Base-by-base conservation (phyloP, 2,888 invertebrate genomes). In the Ochropacha duplaris region DNA sequence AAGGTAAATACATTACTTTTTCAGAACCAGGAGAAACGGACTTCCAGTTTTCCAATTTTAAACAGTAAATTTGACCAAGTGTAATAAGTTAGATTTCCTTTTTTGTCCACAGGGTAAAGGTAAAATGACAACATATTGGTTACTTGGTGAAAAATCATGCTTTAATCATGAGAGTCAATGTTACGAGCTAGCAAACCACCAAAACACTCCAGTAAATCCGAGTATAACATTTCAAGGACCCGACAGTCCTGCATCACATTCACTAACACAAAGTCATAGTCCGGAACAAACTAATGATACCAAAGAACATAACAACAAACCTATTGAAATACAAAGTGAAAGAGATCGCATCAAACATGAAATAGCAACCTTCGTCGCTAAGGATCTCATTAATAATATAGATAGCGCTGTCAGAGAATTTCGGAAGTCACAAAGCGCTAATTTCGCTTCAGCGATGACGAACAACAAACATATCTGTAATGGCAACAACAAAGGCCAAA, bases 41-140 rank as follows among this genome's bases (percentile, higher is more conserved):
- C 5, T 4, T 26, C 5, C 26, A n/a, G n/a, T n/a, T n/a, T n/a
- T n/a, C n/a, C 8, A 6, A 6, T 28, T 28, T 28, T 28, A 26
- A 26, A 26, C 31, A 31, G 31, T 31, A 11, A 6, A 31, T n/a
- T n/a, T n/a, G n/a, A n/a, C n/a, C n/a, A n/a, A n/a, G n/a, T n/a
- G n/a, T n/a, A n/a, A n/a, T n/a, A n/a, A n/a, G n/a, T n/a, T n/a
- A n/a, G n/a, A 36, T 39, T 44, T 44, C 0, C 3, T 19, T 44
- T 61, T 72, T 68, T 61, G n/a, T 69, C 83, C 83, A 52, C 87
- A 97, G 96, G 98, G 98, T 1, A 98, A 98, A 89, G 98, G 98
- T 1, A 96, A 95, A 78, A 96, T 98, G 96, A 94, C 94, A 34
- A 98, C 98, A 0, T 98, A 97, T 79, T 98, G 98, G 98, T 87